Evolutionary conservation across 2,888 invertebrate species (phyloP).

Genomic region (Conus canariensis): DNA sequence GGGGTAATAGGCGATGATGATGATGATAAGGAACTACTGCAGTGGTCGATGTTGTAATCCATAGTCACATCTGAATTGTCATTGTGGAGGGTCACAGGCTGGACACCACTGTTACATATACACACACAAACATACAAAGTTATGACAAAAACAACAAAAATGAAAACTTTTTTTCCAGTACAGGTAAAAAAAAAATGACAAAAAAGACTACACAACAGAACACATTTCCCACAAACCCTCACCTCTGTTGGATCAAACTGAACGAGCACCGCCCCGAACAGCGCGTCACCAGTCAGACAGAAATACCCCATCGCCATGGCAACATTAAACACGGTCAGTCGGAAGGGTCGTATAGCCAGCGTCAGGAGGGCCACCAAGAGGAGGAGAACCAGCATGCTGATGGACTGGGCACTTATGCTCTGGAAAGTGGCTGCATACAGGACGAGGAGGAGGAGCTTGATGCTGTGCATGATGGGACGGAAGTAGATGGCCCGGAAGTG

Average conservation of each 20-base stretch:
- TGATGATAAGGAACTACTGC: no score
- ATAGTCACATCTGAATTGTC: no score
- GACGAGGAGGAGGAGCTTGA: conserved; percentile 64
- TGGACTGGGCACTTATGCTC: conserved; percentile 62
- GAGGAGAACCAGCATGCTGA: conserved; percentile 58
- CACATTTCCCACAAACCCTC: background rate
- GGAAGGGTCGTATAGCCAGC: conserved; percentile 65
- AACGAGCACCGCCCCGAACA: conserved; percentile 64
- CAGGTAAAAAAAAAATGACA: background rate
- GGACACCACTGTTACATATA: no score
- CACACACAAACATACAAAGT: background rate
- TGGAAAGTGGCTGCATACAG: conserved; percentile 64
- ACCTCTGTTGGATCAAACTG: conserved; percentile 37
- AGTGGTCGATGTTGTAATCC: no score
- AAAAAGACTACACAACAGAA: background rate
- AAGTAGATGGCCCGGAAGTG: conserved; percentile 66
- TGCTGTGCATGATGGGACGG: conserved; percentile 57
- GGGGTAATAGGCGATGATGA: no score
- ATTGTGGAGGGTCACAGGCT: no score
- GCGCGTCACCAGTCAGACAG: conserved; percentile 59
- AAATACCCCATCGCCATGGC: conserved; percentile 63
- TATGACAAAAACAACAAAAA: no score
- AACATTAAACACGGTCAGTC: conserved; percentile 68
- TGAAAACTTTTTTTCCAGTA: no score
- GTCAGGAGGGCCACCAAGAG: conserved; percentile 57